Percentiles rank a stretch among this genome's conserved stretches.
phyloP scores from a whole-genome alignment of 2,113 vertebrate genomes.

The Zapus hudsonius region DNA sequence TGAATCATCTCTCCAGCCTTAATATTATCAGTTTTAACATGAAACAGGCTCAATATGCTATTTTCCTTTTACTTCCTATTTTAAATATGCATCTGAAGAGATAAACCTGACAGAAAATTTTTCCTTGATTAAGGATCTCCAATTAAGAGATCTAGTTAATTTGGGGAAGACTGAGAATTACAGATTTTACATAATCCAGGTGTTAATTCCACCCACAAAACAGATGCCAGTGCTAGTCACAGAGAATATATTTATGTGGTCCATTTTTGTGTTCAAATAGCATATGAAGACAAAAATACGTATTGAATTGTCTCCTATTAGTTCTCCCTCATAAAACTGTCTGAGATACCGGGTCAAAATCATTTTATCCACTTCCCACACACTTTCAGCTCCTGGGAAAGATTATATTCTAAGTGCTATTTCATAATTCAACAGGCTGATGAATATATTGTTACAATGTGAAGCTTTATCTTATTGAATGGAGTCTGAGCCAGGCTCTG shows the following conservation, averaged over 20 bases:
- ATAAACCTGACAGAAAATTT: background rate
- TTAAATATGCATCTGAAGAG: constrained; percentile 24
- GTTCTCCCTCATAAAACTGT: background rate
- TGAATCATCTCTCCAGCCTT: no score
- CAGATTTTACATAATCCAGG: background rate
- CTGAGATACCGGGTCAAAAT: constrained; percentile 37
- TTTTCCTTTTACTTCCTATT: background rate
- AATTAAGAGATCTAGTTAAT: constrained; percentile 16
- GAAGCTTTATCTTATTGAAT: background rate
- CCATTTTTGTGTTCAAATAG: background rate
- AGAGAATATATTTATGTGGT: background rate
- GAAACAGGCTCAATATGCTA: background rate
- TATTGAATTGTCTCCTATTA: background rate
- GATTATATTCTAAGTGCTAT: background rate
- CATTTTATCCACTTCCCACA: constrained; percentile 4
- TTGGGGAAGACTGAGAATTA: background rate
- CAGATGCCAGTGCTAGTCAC: background rate
- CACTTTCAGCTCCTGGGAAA: background rate
- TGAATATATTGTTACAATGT: background rate
- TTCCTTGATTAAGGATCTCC: background rate
- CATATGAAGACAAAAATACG: constrained; percentile 3
- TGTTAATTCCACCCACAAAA: background rate
- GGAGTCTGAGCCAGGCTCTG: background rate
- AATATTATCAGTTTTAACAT: no score
- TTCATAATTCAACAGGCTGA: background rate